Conservation (phyloP, 2,113 vertebrate species). For the Sinocyclocheilus anshuiensis region DNA sequence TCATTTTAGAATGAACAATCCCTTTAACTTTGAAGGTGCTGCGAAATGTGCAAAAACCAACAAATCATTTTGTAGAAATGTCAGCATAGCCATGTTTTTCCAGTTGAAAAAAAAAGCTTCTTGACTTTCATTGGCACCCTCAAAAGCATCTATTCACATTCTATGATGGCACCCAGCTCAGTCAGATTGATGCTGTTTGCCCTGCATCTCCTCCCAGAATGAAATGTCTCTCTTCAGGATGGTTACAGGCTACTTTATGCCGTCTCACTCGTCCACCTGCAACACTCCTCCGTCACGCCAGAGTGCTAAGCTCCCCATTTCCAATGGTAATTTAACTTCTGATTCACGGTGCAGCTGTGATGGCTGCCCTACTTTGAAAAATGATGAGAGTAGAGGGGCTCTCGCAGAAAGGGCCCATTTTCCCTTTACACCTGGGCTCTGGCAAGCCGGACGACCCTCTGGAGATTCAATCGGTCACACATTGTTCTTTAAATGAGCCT, state of each 20-base stretch:
- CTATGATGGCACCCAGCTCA: not conserved
- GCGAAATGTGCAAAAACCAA: not conserved
- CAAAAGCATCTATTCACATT: not conserved
- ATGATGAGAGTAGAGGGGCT: not conserved
- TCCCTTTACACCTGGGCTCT: constrained; percentile 9
- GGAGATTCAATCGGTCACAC: constrained; percentile 25
- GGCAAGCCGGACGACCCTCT: constrained; percentile 19
- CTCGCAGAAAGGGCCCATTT: constrained; percentile 1
- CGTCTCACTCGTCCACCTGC: constrained; percentile 42
- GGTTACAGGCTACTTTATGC: not conserved
- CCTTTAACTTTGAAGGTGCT: not conserved
- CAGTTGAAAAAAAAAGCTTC: not conserved
- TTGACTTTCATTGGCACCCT: not conserved
- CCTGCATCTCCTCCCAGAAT: not conserved
- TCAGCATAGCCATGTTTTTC: not conserved
- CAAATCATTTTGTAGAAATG: not conserved
- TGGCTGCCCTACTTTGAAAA: constrained; percentile 43
- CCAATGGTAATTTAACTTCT: constrained; percentile 47
- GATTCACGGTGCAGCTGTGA: constrained; percentile 20
- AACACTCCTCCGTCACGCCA: constrained; percentile 3
- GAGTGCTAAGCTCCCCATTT: constrained; percentile 41
- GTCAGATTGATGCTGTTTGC: not conserved
- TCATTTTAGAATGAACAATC: too few species aligned
- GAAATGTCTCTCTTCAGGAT: constrained; percentile 26
- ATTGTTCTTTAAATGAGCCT: constrained; percentile 15